A percentile compares a stretch with the other conserved stretches of the same genome.
Conservation (phyloP, 1,140 invertebrate species). For the Dreissena polymorpha region DNA sequence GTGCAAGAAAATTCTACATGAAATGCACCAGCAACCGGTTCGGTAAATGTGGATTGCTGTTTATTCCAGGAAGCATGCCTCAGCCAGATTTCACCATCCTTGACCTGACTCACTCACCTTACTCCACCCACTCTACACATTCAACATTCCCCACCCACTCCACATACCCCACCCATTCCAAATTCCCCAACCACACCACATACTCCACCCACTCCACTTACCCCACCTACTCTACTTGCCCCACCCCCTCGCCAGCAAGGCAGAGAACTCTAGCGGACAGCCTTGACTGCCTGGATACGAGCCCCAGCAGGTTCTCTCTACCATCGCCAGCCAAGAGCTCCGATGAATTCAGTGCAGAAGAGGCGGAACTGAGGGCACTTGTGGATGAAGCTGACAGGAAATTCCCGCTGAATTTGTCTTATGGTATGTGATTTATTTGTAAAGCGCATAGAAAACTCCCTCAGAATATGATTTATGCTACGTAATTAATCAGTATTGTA, state of each 20-base stretch:
- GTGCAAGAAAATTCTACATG: no score
- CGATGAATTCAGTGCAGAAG: slow-evolving; percentile 37
- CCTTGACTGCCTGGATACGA: slow-evolving; percentile 35
- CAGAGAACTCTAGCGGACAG: slow-evolving; percentile 32
- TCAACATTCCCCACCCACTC: neutral
- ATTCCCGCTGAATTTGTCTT: slow-evolving; percentile 40
- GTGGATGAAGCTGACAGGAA: slow-evolving; percentile 40
- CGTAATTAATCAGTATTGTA: neutral
- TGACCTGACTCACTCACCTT: neutral
- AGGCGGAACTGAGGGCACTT: slow-evolving; percentile 42
- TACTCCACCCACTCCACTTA: neutral
- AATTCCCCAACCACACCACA: no score
- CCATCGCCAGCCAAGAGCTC: slow-evolving; percentile 46
- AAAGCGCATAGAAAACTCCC: neutral
- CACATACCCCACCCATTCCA: neutral
- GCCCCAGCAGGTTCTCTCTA: slow-evolving; percentile 38
- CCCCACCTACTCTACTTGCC: neutral
- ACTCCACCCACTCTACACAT: neutral
- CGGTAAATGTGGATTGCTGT: neutral
- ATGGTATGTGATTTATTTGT: slow-evolving; percentile 4
- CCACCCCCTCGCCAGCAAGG: slow-evolving; percentile 4
- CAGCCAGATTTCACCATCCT: neutral
- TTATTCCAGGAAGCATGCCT: neutral
- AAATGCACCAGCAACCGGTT: no score
- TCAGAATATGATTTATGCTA: neutral